Percentiles rank a stretch among this genome's conserved stretches.
phyloP scores from a whole-genome alignment of 2,888 invertebrate genomes.

The Pammene fasciana region DNA sequence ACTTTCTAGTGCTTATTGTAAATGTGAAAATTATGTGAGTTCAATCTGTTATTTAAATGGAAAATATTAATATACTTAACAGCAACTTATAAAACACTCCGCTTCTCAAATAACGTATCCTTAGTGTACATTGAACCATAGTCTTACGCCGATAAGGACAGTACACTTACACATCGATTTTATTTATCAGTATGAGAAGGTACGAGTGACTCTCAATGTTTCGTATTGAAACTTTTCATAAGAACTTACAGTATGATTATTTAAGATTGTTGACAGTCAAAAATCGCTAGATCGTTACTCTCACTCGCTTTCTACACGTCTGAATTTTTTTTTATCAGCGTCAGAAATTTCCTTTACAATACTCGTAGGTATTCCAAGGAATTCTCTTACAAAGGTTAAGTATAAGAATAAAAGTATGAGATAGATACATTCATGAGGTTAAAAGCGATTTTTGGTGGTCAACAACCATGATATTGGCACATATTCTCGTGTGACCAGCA shows the following conservation, averaged over 20 bases:
- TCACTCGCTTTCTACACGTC: too few relatives aligned
- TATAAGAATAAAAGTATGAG: too few relatives aligned
- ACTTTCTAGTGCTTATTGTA: too few relatives aligned
- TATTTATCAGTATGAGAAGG: constrained; percentile 39
- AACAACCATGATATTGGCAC: constrained; percentile 60
- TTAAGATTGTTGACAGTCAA: constrained; percentile 9
- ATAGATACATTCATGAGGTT: too few relatives aligned
- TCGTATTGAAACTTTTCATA: constrained; percentile 42
- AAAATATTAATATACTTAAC: background rate
- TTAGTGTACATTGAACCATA: constrained; percentile 37
- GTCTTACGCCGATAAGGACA: constrained; percentile 34
- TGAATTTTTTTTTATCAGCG: too few relatives aligned
- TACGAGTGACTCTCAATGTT: constrained; percentile 40
- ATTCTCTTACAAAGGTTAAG: too few relatives aligned
- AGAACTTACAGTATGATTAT: constrained; percentile 39
- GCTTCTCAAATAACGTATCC: constrained; percentile 38
- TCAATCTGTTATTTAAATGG: too few relatives aligned
- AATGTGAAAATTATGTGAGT: too few relatives aligned
- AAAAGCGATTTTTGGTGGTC: constrained; percentile 4
- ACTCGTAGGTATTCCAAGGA: too few relatives aligned
- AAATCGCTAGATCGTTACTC: constrained; percentile 1
- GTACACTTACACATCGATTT: constrained; percentile 40
- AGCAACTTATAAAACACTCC: background rate
- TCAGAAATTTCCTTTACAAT: too few relatives aligned
- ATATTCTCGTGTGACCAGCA: constrained; percentile 65